Percentiles rank a stretch among this genome's conserved stretches.
Conservation (phyloP, 2,797 vertebrate genomes). For the Eremophila alpestris region DNA sequence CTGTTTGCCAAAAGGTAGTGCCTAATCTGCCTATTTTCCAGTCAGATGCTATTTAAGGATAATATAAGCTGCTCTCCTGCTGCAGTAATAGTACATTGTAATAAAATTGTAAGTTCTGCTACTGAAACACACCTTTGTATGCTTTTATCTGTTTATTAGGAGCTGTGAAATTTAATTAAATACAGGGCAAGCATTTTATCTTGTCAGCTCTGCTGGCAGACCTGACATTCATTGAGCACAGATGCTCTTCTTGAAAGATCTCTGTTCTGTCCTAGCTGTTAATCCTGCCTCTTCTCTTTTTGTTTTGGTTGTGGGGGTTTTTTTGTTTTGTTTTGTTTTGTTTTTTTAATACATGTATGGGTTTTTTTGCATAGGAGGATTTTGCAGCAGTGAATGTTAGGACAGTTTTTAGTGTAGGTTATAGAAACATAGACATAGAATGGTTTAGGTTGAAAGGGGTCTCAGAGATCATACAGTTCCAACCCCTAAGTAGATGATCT, state of each 20-base stretch:
- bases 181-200: slow-evolving; percentile 8
- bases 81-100: slow-evolving; percentile 1
- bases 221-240: background rate
- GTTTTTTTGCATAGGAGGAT: background rate
- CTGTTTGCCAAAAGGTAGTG: background rate
- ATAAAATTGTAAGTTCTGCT: background rate
- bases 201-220: slow-evolving; percentile 1
- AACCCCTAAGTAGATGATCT: background rate
- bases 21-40: background rate
- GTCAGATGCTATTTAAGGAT: background rate
- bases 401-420: background rate
- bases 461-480: background rate
- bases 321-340: too few species aligned
- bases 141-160: background rate
- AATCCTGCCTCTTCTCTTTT: background rate
- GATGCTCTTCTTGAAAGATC: background rate
- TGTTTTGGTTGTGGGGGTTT: too few species aligned
- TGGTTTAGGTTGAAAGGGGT: background rate
- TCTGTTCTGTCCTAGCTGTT: background rate
- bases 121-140: background rate
- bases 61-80: background rate
- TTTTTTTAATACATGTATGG: background rate
- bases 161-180: slow-evolving; percentile 29
- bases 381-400: background rate
- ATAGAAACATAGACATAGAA: background rate